Conservation (phyloP, 2,888 invertebrate species). For the Tromatobia lineatoria region DNA sequence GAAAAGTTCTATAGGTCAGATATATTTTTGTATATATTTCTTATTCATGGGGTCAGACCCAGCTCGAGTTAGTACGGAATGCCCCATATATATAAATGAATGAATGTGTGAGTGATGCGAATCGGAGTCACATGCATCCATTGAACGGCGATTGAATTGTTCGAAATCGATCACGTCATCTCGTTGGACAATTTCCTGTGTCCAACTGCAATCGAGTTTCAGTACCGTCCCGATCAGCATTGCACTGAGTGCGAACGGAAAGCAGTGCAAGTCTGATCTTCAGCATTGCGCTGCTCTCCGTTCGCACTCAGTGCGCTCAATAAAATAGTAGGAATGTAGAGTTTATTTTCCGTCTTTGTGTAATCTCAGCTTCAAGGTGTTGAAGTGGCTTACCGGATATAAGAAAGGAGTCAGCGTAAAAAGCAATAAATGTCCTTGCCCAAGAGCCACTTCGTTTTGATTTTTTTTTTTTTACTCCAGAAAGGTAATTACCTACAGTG, state of each 20-base stretch:
- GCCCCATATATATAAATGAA: neutral
- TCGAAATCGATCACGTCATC: constrained; percentile 37
- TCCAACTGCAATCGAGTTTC: constrained; percentile 28
- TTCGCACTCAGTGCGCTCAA: neutral
- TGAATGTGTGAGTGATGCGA: neutral
- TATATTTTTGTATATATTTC: too few species aligned
- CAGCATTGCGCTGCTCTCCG: neutral
- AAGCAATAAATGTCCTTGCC: constrained; percentile 28
- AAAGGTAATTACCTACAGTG: constrained; percentile 14
- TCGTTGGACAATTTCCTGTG: constrained; percentile 39
- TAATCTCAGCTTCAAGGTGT: neutral
- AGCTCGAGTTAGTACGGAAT: too few species aligned
- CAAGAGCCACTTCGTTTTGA: constrained; percentile 10
- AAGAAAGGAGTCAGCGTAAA: neutral
- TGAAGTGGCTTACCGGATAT: neutral
- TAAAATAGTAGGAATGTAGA: neutral
- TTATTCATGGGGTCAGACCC: too few species aligned
- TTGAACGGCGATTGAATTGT: constrained; percentile 44
- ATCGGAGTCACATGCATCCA: neutral
- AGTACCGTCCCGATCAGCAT: too few species aligned
- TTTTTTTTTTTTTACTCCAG: constrained; percentile 16
- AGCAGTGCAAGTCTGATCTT: neutral
- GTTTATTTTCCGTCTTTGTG: neutral
- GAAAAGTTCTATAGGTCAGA: too few species aligned
- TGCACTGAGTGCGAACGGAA: neutral